Evolutionary conservation across 2,888 invertebrate species (phyloP).

Genomic region (Cheilosia variabilis): DNA sequence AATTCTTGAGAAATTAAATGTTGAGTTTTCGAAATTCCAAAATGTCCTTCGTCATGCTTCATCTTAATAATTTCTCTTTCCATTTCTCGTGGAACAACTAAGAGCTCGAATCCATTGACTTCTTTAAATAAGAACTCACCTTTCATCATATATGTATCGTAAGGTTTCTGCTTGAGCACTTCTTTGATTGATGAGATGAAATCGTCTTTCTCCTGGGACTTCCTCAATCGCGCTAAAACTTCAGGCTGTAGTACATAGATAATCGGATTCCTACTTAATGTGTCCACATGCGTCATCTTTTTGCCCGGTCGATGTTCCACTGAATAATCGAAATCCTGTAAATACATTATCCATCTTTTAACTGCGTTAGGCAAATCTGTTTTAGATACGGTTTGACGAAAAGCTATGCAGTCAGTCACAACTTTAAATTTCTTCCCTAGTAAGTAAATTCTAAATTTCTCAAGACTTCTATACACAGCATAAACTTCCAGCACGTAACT

Average conservation of each 20-base stretch:
- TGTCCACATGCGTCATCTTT: slow-evolving; percentile 30
- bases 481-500: slow-evolving; percentile 31
- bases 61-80: slow-evolving; percentile 37
- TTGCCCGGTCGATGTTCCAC: slow-evolving; percentile 32
- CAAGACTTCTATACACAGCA: slow-evolving; percentile 33
- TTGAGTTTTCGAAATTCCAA: slow-evolving; percentile 33
- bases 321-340: slow-evolving; percentile 30
- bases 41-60: slow-evolving; percentile 44
- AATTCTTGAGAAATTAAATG: slow-evolving; percentile 9
- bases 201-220: slow-evolving; percentile 35
- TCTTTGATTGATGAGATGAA: slow-evolving; percentile 29
- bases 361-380: slow-evolving; percentile 8
- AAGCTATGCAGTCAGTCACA: slow-evolving; percentile 32
- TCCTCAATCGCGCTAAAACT: slow-evolving; percentile 3
- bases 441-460: slow-evolving; percentile 29
- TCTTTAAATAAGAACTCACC: slow-evolving; percentile 35
- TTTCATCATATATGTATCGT: slow-evolving; percentile 22
- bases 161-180: slow-evolving; percentile 20
- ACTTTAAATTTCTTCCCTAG: slow-evolving; percentile 39
- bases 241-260: slow-evolving; percentile 11
- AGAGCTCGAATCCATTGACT: slow-evolving; percentile 4
- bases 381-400: slow-evolving; percentile 29
- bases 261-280: slow-evolving; percentile 18
- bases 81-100: slow-evolving; percentile 27
- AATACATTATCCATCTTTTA: slow-evolving; percentile 27